Evolutionary conservation across 64 coral and sea anemone species (phyloP).

Genomic region (Pocillopora damicornis): DNA sequence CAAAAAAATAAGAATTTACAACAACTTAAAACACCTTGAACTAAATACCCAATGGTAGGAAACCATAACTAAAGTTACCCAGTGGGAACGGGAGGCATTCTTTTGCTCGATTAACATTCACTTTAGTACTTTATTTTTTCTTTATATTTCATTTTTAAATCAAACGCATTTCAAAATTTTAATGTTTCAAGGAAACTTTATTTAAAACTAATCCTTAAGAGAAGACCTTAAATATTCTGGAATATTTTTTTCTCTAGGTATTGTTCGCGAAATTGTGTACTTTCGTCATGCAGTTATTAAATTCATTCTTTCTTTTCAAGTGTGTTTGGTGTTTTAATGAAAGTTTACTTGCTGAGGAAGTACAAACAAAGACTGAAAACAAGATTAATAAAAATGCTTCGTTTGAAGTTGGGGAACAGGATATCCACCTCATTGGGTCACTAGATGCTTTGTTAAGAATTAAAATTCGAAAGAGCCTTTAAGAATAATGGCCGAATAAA

Average conservation of each 20-base stretch:
- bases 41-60: too few species aligned
- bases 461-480: neutral
- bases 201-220: neutral
- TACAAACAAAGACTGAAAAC: slow-evolving; percentile 1
- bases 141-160: too few species aligned
- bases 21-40: too few species aligned
- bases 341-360: neutral
- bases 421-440: neutral
- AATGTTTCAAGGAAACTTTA: neutral
- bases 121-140: too few species aligned
- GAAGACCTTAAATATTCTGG: neutral
- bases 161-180: too few species aligned
- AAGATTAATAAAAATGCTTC: slow-evolving; percentile 14
- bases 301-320: slow-evolving; percentile 1
- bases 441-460: too few species aligned
- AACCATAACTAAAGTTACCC: too few species aligned
- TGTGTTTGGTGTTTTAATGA: slow-evolving; percentile 16
- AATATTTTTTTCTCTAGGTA: neutral
- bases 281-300: slow-evolving; percentile 1
- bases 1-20: too few species aligned
- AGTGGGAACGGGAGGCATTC: too few species aligned
- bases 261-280: neutral
- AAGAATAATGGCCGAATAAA: neutral
- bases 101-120: too few species aligned
- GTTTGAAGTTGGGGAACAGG: neutral